Base-by-base conservation (phyloP, 2,113 vertebrate genomes). In the Fregata magnificens region DNA sequence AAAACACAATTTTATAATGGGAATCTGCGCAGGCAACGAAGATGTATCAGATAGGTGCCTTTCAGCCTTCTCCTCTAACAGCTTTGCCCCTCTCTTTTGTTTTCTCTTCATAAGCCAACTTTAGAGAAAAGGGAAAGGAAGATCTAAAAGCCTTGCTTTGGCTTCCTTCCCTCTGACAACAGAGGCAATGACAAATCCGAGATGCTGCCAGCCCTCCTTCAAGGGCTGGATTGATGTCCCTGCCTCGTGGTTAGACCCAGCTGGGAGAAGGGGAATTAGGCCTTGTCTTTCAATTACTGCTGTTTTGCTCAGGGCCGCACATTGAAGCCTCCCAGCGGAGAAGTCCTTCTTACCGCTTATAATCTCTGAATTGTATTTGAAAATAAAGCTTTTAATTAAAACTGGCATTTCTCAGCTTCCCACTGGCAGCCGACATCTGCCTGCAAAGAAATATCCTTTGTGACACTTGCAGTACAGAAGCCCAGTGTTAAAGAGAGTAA, bases 341-440 rank as follows among this genome's bases (percentile, higher is more conserved):
- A 78, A 96, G 88, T 95, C 94, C 96, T 96, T 92, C 94, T 95
- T 42, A 16, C 72, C 5, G 47, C 95, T 88, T 95, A 63, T 89
- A 90, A 97, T 96, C 95, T 96, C 92, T 17, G 94, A 92, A 92
- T 95, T 97, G 96, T 93, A 84, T 95, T 94, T 97, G 97, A 95
- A 97, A 97, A 97, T 91, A 96, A 96, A 97, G 95, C 96, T 97
- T 97, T 97, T 97, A 97, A 97, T 97, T 97, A 97, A 97, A 97
- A 95, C 92, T 95, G 95, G 96, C 95, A 2, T 96, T 97, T 95
- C 97, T 94, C 93, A 95, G 96, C 96, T 95, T 97, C 96, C 97
- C 96, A 96, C 97, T 92, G 94, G 96, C 96, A 97, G 95, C 88
- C 44, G 86, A 79, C 97, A 95, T 96, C 97, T 97, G 97, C 94